Evolutionary conservation across 35 echinoderm and acorn worm genomes (phyloP).

Genomic region (Anneissia japonica): DNA sequence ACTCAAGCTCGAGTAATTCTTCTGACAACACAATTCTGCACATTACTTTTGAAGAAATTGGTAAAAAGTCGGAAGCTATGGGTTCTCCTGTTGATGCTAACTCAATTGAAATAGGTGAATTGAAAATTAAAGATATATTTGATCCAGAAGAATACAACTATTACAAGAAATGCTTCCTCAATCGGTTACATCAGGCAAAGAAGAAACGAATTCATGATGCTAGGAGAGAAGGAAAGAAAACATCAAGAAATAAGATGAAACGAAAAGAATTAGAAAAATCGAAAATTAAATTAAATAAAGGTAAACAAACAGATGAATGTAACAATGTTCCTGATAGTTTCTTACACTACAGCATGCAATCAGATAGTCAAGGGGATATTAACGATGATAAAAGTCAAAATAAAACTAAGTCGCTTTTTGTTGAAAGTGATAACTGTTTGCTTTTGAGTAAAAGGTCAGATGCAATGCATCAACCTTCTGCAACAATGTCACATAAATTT

Average conservation of each 20-base stretch:
- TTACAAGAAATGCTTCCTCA: not conserved
- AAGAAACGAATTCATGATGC: not conserved
- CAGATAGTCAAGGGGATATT: no score
- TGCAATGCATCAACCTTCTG: no score
- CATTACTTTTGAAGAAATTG: not conserved
- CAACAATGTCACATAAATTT: no score
- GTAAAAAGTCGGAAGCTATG: not conserved
- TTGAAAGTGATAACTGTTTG: no score
- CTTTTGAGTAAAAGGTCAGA: no score
- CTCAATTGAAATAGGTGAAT: not conserved
- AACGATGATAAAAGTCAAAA: no score
- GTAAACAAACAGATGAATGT: no score
- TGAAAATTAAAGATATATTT: constrained; percentile 1
- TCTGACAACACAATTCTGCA: not conserved
- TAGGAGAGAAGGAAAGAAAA: not conserved
- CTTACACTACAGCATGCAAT: no score
- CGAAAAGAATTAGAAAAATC: not conserved
- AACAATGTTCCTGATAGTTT: no score
- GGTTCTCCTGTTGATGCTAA: not conserved
- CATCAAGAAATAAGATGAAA: not conserved
- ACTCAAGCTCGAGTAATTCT: not conserved
- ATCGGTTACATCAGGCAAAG: not conserved
- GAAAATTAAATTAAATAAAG: not conserved
- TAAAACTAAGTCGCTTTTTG: no score
- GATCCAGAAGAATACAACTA: not conserved